Evolutionary conservation across 2,113 vertebrate genomes (phyloP).

Genomic region (Carollia perspicillata): DNA sequence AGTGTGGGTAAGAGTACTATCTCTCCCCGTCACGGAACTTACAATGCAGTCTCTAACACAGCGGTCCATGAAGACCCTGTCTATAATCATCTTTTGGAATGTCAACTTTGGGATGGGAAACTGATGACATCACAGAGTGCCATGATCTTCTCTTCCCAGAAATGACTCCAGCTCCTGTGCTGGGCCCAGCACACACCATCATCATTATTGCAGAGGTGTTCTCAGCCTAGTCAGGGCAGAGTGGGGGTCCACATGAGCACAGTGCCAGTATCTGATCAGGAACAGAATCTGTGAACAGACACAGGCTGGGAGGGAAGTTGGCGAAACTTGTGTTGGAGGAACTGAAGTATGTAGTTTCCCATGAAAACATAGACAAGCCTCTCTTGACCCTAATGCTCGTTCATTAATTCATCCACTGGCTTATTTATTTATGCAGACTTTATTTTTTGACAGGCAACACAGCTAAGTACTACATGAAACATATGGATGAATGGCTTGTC

Average conservation of each 20-base stretch:
- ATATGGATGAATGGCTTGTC: background rate
- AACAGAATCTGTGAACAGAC: background rate
- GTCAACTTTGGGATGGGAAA: background rate
- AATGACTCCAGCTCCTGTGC: background rate
- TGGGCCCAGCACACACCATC: too few relatives aligned
- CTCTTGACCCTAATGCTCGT: background rate
- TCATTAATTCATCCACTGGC: background rate
- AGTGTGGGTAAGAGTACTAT: background rate
- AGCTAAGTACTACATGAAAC: background rate
- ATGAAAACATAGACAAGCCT: background rate
- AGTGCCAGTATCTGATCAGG: too few relatives aligned
- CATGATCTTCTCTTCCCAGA: background rate
- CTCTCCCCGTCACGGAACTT: background rate
- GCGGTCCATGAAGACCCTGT: background rate
- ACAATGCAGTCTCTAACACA: background rate
- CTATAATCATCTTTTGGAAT: background rate
- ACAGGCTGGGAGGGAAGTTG: background rate
- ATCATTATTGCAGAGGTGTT: background rate
- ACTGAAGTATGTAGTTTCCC: background rate
- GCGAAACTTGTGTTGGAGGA: background rate
- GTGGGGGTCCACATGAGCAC: rapidly evolving
- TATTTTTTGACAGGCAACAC: background rate
- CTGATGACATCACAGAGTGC: background rate
- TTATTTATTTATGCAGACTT: background rate
- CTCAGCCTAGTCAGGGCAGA: background rate